phyloP scores from a whole-genome alignment of 1,140 invertebrate species.

The Acromyrmex echinatior region DNA sequence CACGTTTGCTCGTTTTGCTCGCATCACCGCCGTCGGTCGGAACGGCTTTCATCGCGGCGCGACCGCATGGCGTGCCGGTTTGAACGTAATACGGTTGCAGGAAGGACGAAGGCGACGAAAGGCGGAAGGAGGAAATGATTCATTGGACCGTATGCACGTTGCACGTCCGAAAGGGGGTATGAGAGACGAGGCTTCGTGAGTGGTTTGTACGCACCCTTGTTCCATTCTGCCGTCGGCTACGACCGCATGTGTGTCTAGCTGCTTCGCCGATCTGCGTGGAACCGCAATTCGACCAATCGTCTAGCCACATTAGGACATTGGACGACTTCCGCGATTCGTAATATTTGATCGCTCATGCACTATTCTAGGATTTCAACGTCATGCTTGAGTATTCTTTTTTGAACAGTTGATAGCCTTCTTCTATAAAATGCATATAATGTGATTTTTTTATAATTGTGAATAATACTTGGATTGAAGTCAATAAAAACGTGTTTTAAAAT shows the following conservation, averaged over 20 bases:
- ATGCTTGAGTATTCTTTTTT: not conserved
- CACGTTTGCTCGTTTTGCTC: slow-evolving; percentile 37
- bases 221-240: not conserved
- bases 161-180: slow-evolving; percentile 35
- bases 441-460: not conserved
- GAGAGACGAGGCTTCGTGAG: slow-evolving; percentile 42
- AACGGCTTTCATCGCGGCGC: slow-evolving; percentile 25
- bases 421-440: not conserved
- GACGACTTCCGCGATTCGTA: slow-evolving; percentile 2
- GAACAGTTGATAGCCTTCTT: not conserved
- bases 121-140: slow-evolving; percentile 62
- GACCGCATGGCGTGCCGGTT: slow-evolving; percentile 4
- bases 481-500: not conserved
- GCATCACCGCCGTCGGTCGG: not conserved
- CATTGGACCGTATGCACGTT: slow-evolving; percentile 47
- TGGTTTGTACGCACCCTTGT: slow-evolving; percentile 12
- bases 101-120: slow-evolving; percentile 54
- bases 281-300: slow-evolving; percentile 32
- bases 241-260: slow-evolving; percentile 5
- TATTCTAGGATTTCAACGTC: not conserved
- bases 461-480: not conserved
- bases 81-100: slow-evolving; percentile 11
- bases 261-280: not conserved
- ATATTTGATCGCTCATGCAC: not conserved
- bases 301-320: slow-evolving; percentile 21